These are phyloP conservation scores for Sigmodon hispidus DNA, from an alignment of 2,113 vertebrate species.

Conservation along the genomic window DNA sequence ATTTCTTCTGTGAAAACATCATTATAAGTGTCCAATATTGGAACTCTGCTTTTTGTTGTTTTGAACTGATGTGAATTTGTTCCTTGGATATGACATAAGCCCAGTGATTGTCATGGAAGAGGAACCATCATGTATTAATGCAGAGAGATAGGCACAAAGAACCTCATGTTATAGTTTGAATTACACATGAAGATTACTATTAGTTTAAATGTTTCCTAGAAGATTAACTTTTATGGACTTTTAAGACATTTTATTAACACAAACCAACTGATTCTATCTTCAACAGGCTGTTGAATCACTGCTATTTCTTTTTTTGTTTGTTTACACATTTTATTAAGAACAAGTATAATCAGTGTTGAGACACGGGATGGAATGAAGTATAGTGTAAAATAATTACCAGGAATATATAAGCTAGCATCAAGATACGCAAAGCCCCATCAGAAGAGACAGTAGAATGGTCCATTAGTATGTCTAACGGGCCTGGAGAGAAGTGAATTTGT, in stretches of 20 bases:
- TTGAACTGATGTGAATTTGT: background rate
- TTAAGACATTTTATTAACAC: background rate
- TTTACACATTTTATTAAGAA: slow-evolving; percentile 3
- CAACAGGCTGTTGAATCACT: background rate
- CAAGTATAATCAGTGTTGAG: background rate
- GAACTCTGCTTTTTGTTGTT: background rate
- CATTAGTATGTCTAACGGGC: background rate
- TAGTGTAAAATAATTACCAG: background rate
- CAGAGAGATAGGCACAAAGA: background rate
- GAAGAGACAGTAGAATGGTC: background rate
- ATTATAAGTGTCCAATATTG: background rate
- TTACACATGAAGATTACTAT: background rate
- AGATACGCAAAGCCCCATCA: background rate
- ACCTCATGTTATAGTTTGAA: background rate
- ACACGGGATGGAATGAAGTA: background rate
- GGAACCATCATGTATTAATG: background rate
- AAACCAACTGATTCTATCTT: background rate
- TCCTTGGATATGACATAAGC: background rate
- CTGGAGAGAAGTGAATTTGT: background rate
- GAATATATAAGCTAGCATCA: background rate
- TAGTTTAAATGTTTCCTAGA: background rate
- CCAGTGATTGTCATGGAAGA: background rate
- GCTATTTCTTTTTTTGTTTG: too few species aligned
- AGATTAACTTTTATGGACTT: slow-evolving; percentile 1
- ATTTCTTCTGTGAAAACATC: background rate